Base-by-base conservation (phyloP, 2,888 invertebrate species). In the Boloria euphrosyne region DNA sequence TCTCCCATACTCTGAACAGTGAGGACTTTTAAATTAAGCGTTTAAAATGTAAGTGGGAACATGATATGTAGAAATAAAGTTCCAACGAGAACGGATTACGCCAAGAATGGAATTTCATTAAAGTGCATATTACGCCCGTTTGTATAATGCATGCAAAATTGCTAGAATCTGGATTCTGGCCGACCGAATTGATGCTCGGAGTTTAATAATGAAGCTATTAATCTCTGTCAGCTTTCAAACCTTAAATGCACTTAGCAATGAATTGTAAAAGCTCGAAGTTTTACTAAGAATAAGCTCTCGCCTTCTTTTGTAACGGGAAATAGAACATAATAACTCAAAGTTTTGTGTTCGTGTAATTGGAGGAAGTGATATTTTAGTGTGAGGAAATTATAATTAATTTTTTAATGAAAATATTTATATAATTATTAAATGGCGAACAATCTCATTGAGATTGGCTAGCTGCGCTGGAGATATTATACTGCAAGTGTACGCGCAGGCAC, bases 101-200 rank as follows among this genome's bases (percentile, higher is more conserved):
- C 57, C 63, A 65, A 58, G 66, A 66, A 62, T 66, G 68, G 68
- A 71, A 73, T 71, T 67, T 71, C 69, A 72, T 72, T 69, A 71
- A 68, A 71, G 61, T 69, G 68, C 67, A 71, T 69, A 64, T 66
- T 67, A 65, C 61, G 68, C 52, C 55, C 66, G 65, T 54, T 68
- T 65, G 65, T 69, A 67, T 62, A 62, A 63, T 71, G 71, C 62
- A 67, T 68, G 61, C 59, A 59, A 68, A 70, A 71, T 69, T 65
- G 66, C 63, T 65, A 18, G 67, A 67, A 68, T 71, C 66, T 65
- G 68, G 66, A 46, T 64, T 49, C 63, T 62, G 66, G 31, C 54
- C 55, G 58, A 43, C 54, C 55, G 58, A 54, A 66, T 68, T 66
- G 63, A 65, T 52, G 58, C 57, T 53, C 46, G 52, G 58, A 62